Evolutionary conservation across 1,140 invertebrate species (phyloP), one percentile per base, ranked within the genome.

Genomic region (Ctenoplectra terminalis): DNA sequence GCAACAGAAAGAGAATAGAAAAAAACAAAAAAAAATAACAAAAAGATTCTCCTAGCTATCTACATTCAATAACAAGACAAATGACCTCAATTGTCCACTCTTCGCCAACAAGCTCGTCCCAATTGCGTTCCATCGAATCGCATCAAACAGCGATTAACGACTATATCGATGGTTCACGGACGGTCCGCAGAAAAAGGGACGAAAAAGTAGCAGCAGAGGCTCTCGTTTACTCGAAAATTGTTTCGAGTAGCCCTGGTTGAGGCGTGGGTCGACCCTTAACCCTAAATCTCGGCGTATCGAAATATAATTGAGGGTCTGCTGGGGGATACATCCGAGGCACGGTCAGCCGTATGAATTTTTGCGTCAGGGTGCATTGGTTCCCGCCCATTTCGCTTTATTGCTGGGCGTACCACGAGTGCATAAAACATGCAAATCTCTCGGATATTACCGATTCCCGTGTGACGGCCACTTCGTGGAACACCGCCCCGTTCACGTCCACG

Each of bases 231-330:
- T 73, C 54, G 67, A 85, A 81, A 88, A 86, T 89, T 88, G 69
- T 82, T 88, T 86, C 58, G 54, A 71, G 72, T 77, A 67, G 64
- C 23, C 40, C n/a, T 46, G 40, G 50, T 43, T 31, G 56, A 46
- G 31, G 15, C 46, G 48, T 67, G 74, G 70, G 56, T 71, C 84
- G 84, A 85, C 73, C 76, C 76, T 80, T 87, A 78, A 85, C 82
- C 87, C 81, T 87, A 86, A 89, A 89, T 89, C 87, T 76, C 58
- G 40, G 43, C 66, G 82, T 85, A 87, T 89, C 85, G 88, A 81
- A 87, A 82, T 70, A 71, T 89, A 89, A 89, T 89, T 85, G 85
- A 46, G 54, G 85, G 79, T 69, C 74, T 80, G 17, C 46, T 43
- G 8, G n/a, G 56, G 70, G 23, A 26, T 26, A 56, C 79, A 23